Percentiles rank a stretch among this genome's conserved stretches.
These are phyloP conservation scores for Larimichthys polyactis DNA, from an alignment of 2,113 vertebrate genomes.

Conservation along the genomic window DNA sequence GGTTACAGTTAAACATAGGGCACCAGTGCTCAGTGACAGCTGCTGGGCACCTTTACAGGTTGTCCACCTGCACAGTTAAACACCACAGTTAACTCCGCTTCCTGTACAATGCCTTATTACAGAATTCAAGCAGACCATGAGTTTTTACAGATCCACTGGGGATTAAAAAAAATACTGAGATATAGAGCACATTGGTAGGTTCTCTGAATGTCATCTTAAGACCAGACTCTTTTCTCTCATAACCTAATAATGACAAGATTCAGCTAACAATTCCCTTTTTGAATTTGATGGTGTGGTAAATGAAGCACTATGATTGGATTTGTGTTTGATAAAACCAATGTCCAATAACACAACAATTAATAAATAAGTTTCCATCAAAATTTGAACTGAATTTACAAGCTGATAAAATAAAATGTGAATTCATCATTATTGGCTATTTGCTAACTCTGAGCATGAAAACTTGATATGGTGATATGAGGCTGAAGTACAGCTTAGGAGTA, in stretches of 20 bases:
- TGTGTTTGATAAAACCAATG: neutral
- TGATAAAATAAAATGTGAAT: no score
- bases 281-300: neutral
- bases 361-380: neutral
- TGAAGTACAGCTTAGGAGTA: neutral
- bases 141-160: neutral
- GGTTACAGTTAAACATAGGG: neutral
- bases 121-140: neutral
- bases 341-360: neutral
- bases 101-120: neutral
- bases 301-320: neutral
- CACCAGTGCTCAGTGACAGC: neutral
- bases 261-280: neutral
- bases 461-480: slow-evolving; percentile 13
- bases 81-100: neutral
- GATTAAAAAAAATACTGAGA: neutral
- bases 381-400: neutral
- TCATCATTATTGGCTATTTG: no score
- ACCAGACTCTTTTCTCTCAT: neutral
- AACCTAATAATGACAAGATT: neutral
- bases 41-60: neutral
- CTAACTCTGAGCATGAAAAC: no score
- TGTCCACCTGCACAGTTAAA: neutral
- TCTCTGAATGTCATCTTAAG: neutral
- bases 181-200: neutral